Evolutionary conservation across 2,888 invertebrate genomes (phyloP).

Genomic region (Pegoplata infirma): DNA sequence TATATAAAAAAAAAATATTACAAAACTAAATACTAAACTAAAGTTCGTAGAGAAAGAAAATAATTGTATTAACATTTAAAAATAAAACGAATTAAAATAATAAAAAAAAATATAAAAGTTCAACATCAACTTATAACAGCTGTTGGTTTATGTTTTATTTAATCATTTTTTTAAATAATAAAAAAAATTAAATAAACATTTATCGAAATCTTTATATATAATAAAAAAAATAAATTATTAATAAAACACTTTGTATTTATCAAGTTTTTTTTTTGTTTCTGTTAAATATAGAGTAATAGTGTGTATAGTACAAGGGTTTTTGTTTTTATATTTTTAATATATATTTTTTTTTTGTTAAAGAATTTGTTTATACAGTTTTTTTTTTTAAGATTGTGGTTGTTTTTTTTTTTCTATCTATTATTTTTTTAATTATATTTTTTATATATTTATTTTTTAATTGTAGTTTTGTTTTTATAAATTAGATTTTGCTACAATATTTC

Average conservation of each 20-base stretch:
- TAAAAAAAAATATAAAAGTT: constrained; percentile 33
- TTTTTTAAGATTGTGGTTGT: constrained; percentile 9
- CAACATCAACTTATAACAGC: constrained; percentile 52
- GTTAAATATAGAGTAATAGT: constrained; percentile 27
- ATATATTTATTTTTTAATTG: constrained; percentile 41
- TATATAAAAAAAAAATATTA: constrained; percentile 16
- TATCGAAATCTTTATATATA: constrained; percentile 47
- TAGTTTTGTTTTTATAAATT: constrained; percentile 25
- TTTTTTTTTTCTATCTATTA: constrained; percentile 53
- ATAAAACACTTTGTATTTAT: constrained; percentile 19
- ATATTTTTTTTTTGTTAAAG: constrained; percentile 28
- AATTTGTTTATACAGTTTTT: constrained; percentile 23
- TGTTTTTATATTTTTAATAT: constrained; percentile 29
- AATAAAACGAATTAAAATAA: constrained; percentile 25
- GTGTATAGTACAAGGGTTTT: constrained; percentile 50
- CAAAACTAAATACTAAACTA: too few species aligned
- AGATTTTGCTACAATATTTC: constrained; percentile 44
- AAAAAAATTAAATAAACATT: constrained; percentile 42
- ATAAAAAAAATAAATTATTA: constrained; percentile 38
- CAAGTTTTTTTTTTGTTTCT: constrained; percentile 6
- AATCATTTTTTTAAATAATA: constrained; percentile 31
- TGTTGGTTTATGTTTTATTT: constrained; percentile 38
- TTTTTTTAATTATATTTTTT: constrained; percentile 33
- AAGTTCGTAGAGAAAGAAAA: constrained; percentile 36
- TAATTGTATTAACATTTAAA: constrained; percentile 28